Percentiles rank a stretch among this genome's conserved stretches.
Conservation (phyloP, 2,113 vertebrate genomes). For the Beaufortia kweichowensis region DNA sequence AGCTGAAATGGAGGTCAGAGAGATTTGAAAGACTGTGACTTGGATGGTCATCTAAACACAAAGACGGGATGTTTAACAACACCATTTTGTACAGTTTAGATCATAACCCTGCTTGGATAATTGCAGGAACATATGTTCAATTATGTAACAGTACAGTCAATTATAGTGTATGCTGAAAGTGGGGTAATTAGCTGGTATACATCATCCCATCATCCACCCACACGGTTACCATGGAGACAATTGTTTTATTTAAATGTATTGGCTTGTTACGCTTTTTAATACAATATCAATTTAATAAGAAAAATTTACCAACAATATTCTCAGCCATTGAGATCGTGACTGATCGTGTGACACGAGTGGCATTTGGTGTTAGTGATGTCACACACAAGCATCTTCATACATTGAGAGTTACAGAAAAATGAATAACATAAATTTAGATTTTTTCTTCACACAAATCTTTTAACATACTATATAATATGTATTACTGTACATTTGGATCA, state of each 20-base stretch:
- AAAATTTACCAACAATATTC: too few species aligned
- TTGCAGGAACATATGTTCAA: conserved; percentile 38
- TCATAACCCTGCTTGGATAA: conserved; percentile 32
- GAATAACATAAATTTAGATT: too few species aligned
- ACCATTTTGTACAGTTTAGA: neutral
- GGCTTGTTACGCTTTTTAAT: neutral
- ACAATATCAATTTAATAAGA: neutral
- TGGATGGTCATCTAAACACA: conserved; percentile 10
- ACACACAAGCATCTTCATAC: too few species aligned
- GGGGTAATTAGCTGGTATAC: conserved; percentile 24
- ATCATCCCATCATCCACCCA: neutral
- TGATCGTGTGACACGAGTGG: too few species aligned
- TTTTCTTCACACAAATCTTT: too few species aligned
- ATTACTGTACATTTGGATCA: too few species aligned
- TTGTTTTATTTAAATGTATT: neutral
- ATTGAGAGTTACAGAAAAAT: too few species aligned
- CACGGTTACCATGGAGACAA: conserved; percentile 3
- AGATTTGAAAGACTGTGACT: neutral
- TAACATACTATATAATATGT: too few species aligned
- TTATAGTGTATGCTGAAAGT: conserved; percentile 34
- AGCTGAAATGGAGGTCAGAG: conserved; percentile 1
- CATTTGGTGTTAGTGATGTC: too few species aligned
- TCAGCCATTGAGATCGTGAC: too few species aligned
- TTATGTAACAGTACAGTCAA: conserved; percentile 27
- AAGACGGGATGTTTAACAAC: conserved; percentile 10